Conservation (phyloP, 1,140 invertebrate genomes). For the Oryzaephilus surinamensis region DNA sequence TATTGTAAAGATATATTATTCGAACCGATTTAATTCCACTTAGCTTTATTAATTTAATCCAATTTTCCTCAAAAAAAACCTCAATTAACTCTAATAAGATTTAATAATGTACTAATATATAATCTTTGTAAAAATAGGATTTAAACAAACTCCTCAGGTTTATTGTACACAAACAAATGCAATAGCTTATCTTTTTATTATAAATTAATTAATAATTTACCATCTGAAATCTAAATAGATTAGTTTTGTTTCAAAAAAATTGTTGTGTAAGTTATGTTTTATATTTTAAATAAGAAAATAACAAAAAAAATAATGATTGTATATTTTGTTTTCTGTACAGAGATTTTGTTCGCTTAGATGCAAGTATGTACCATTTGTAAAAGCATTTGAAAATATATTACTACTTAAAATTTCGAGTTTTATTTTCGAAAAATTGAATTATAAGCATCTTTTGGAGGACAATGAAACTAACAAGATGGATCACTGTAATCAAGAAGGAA, state of each 20-base stretch:
- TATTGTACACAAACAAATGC: conserved; percentile 35
- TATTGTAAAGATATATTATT: conserved; percentile 8
- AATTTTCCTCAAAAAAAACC: too few relatives aligned
- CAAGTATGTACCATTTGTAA: conserved; percentile 33
- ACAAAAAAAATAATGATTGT: conserved; percentile 13
- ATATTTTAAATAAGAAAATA: conserved; percentile 11
- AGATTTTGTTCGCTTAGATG: conserved; percentile 30
- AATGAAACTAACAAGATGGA: too few relatives aligned
- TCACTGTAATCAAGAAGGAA: too few relatives aligned
- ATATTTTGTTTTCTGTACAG: conserved; percentile 24
- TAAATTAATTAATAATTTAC: conserved; percentile 2
- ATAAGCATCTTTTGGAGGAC: too few relatives aligned
- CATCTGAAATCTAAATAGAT: neutral
- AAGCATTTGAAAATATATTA: conserved; percentile 34
- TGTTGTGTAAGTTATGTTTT: conserved; percentile 12
- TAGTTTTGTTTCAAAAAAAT: neutral
- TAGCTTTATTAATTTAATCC: too few relatives aligned
- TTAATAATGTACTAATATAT: conserved; percentile 20
- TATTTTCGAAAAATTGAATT: too few relatives aligned
- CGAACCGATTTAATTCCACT: conserved; percentile 5
- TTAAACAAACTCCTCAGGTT: conserved; percentile 33
- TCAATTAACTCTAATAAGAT: conserved; percentile 1
- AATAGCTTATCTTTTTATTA: conserved; percentile 30
- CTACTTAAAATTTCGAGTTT: conserved; percentile 17
- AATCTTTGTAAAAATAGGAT: conserved; percentile 28